Evolutionary conservation across 2,113 vertebrate species (phyloP).

Genomic region (Rhadina sibilatrix): DNA sequence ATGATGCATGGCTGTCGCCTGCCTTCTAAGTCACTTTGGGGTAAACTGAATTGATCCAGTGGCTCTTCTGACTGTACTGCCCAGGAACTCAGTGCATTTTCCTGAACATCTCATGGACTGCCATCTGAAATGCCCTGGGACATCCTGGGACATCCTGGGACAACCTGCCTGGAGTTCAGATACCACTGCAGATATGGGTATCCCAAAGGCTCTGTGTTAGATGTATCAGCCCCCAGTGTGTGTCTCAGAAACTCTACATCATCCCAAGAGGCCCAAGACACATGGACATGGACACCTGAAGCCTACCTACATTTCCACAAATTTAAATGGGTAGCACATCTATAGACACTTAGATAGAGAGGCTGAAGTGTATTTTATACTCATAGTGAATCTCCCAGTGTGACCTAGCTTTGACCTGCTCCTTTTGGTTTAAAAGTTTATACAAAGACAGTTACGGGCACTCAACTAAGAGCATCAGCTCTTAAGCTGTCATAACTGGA

Average conservation of each 20-base stretch:
- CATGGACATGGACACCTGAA: background rate
- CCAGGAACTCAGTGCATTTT: background rate
- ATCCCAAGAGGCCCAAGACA: background rate
- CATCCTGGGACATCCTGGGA: background rate
- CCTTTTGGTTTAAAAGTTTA: background rate
- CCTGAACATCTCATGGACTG: background rate
- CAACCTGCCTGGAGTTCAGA: background rate
- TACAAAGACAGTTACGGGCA: background rate
- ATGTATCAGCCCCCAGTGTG: background rate
- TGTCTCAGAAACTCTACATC: background rate
- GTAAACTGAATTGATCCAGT: background rate
- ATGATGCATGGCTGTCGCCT: background rate
- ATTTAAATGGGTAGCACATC: background rate
- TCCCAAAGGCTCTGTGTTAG: background rate
- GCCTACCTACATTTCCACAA: background rate
- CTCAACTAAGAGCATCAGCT: background rate
- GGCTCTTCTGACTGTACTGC: background rate
- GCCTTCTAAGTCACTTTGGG: background rate
- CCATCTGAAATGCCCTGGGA: fast-evolving
- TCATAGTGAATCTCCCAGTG: background rate
- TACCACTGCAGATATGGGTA: background rate
- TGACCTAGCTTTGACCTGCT: background rate
- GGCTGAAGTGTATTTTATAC: background rate
- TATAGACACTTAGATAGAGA: background rate
- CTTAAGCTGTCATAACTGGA: background rate